phyloP scores from a whole-genome alignment of 2,888 invertebrate species.

The Apoderus coryli region DNA sequence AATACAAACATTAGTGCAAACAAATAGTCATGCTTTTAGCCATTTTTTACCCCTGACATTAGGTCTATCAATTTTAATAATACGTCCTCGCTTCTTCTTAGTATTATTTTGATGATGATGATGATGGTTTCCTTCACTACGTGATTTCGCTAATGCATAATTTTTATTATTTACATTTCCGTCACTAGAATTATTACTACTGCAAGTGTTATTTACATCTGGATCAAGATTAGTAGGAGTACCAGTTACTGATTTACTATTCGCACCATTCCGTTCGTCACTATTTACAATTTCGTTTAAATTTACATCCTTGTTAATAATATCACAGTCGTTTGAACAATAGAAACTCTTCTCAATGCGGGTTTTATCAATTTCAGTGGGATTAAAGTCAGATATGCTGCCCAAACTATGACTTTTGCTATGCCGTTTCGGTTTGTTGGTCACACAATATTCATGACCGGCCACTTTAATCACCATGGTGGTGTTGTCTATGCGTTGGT shows the following conservation, averaged over 20 bases:
- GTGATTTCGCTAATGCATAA: constrained; percentile 28
- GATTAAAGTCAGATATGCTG: constrained; percentile 29
- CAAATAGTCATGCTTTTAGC: not conserved
- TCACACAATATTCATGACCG: constrained; percentile 33
- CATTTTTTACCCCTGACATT: constrained; percentile 24
- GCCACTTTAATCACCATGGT: constrained; percentile 33
- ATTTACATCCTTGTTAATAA: constrained; percentile 9
- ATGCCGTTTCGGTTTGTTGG: constrained; percentile 28
- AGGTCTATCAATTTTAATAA: constrained; percentile 28
- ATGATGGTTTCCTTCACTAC: constrained; percentile 32
- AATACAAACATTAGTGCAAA: too few species aligned
- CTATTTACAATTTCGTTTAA: constrained; percentile 13
- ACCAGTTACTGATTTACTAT: constrained; percentile 9
- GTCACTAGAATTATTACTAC: not conserved
- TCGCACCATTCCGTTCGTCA: constrained; percentile 12
- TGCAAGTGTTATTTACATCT: constrained; percentile 11
- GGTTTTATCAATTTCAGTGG: constrained; percentile 26
- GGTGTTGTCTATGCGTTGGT: constrained; percentile 29
- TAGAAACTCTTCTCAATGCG: constrained; percentile 23
- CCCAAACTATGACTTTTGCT: constrained; percentile 32
- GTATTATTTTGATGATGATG: too few species aligned
- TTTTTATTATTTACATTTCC: constrained; percentile 13
- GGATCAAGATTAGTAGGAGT: constrained; percentile 7
- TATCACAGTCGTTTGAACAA: constrained; percentile 16
- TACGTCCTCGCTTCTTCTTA: constrained; percentile 29